These are phyloP conservation scores for Seriola aureovittata DNA, from an alignment of 2,113 vertebrate genomes.

Conservation along the genomic window DNA sequence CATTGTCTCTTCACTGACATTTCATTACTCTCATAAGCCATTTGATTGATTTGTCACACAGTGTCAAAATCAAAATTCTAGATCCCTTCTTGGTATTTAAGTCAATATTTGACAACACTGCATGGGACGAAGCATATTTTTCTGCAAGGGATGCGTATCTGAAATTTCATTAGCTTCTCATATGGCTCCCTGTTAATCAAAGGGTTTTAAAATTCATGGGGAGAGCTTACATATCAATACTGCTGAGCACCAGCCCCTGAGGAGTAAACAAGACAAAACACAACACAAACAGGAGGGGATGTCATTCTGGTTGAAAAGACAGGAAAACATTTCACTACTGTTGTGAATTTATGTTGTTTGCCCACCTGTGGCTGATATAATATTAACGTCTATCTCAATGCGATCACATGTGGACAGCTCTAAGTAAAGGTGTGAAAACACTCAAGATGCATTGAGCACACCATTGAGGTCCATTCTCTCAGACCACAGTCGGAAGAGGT, in stretches of 20 bases:
- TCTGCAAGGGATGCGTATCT: conserved; percentile 22
- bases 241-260: conserved; percentile 56
- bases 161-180: conserved; percentile 64
- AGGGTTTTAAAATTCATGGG: conserved; percentile 63
- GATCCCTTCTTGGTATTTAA: conserved; percentile 56
- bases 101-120: conserved; percentile 70
- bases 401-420: too few species aligned
- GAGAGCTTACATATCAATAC: conserved; percentile 54
- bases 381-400: too few species aligned
- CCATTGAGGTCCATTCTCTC: too few species aligned
- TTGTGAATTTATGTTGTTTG: conserved; percentile 35
- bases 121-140: conserved; percentile 43
- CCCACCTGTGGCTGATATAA: background rate
- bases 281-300: conserved; percentile 6
- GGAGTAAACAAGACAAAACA: conserved; percentile 59
- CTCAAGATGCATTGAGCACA: too few species aligned
- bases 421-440: too few species aligned
- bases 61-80: conserved; percentile 54
- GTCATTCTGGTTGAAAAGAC: conserved; percentile 16
- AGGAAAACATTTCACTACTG: conserved; percentile 17
- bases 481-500: too few species aligned
- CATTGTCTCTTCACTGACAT: conserved; percentile 30
- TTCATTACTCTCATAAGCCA: conserved; percentile 22
- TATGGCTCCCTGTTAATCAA: conserved; percentile 58
- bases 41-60: conserved; percentile 53